Percentiles rank a stretch among this genome's conserved stretches.
Conservation (phyloP, 2,888 invertebrate genomes). For the Pseudococcus viburni region DNA sequence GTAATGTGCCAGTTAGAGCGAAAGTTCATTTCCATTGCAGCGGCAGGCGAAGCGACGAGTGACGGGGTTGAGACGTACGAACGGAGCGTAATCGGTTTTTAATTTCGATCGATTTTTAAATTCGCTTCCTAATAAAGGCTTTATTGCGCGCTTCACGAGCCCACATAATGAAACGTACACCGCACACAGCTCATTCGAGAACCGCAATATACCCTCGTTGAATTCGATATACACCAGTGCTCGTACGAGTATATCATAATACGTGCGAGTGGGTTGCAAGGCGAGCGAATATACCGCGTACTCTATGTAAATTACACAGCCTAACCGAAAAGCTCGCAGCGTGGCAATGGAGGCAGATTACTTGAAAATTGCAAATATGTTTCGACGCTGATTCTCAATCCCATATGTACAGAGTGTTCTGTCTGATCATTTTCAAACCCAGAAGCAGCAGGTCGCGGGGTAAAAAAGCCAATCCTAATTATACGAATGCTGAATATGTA, state of each 20-base stretch:
- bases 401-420: too few species aligned
- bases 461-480: not conserved
- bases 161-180: not conserved
- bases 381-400: too few species aligned
- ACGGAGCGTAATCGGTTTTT: constrained; percentile 1
- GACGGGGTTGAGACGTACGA: not conserved
- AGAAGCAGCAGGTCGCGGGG: too few species aligned
- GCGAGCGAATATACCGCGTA: too few species aligned
- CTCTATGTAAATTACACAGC: too few species aligned
- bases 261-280: too few species aligned
- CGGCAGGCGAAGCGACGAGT: not conserved
- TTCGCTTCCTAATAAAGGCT: constrained; percentile 14
- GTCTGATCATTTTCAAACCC: too few species aligned
- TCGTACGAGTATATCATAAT: too few species aligned
- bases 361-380: too few species aligned
- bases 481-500: not conserved
- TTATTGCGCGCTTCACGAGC: constrained; percentile 17
- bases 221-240: too few species aligned
- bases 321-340: too few species aligned
- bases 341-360: too few species aligned
- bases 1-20: not conserved
- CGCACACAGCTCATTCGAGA: not conserved
- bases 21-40: constrained; percentile 18
- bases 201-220: not conserved
- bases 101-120: constrained; percentile 20